Conservation (phyloP, 2,797 vertebrate species). For the Gadopsis marmoratus region DNA sequence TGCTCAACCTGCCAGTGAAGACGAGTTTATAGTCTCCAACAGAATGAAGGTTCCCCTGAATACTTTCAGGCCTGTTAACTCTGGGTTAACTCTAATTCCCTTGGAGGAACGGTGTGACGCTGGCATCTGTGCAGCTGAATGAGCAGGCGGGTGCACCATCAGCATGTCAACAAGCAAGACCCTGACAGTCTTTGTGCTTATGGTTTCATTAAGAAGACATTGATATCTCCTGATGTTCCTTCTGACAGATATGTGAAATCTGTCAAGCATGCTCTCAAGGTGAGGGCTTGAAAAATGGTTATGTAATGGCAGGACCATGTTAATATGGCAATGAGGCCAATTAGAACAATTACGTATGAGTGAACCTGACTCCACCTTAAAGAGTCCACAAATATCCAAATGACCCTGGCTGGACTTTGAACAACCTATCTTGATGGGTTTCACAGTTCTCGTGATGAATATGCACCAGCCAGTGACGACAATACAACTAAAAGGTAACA, state of each 20-base stretch:
- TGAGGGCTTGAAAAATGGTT: neutral
- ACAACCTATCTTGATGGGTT: too few species aligned
- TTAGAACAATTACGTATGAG: neutral
- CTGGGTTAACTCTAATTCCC: neutral
- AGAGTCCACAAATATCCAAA: neutral
- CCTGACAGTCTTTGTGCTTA: conserved; percentile 4
- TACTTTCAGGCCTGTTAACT: neutral
- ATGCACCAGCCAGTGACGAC: neutral
- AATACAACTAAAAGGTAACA: neutral
- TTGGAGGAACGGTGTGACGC: neutral
- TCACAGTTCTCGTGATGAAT: neutral
- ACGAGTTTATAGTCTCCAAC: neutral
- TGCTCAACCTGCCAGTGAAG: neutral
- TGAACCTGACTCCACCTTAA: neutral
- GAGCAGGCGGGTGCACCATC: conserved; percentile 10
- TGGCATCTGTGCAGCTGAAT: conserved; percentile 16
- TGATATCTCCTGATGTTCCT: conserved; percentile 6
- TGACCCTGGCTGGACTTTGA: neutral
- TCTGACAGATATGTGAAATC: conserved; percentile 13
- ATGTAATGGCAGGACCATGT: neutral
- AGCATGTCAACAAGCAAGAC: neutral
- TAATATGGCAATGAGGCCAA: neutral
- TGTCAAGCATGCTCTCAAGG: neutral
- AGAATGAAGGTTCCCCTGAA: neutral
- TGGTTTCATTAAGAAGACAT: conserved; percentile 42